Conservation (phyloP, 2,113 vertebrate species). For the Melanerpes aurifrons region DNA sequence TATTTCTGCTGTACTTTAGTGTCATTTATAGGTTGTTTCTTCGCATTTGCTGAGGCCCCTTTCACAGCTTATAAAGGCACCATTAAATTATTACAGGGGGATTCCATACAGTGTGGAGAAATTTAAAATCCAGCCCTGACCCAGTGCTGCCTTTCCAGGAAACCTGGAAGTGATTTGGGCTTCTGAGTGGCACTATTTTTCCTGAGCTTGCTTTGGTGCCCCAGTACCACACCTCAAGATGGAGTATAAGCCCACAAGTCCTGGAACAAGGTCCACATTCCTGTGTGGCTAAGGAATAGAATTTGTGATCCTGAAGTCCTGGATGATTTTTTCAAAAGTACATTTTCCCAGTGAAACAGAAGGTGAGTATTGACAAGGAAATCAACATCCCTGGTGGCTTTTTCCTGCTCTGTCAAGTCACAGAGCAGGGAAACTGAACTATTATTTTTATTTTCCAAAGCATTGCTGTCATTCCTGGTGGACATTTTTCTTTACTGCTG, state of each 20-base stretch:
- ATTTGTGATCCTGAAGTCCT: neutral
- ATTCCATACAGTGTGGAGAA: neutral
- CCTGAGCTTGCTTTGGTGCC: neutral
- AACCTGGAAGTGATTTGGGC: neutral
- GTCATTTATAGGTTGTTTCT: neutral
- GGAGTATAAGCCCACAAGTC: neutral
- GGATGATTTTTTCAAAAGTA: neutral
- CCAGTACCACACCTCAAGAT: no score
- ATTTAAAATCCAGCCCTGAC: neutral
- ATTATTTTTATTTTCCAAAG: neutral
- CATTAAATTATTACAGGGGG: neutral
- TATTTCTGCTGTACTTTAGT: neutral
- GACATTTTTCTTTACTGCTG: neutral
- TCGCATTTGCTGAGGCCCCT: neutral
- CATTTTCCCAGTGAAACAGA: neutral
- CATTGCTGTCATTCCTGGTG: neutral
- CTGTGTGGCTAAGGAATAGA: neutral
- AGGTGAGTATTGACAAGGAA: neutral
- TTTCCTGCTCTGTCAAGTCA: neutral
- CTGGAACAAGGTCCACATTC: neutral
- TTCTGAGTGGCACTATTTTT: neutral
- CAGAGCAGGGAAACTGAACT: neutral
- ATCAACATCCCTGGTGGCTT: neutral
- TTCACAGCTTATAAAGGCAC: neutral
- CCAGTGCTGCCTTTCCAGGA: neutral